A percentile compares a stretch with the other conserved stretches of the same genome.
Conservation (phyloP, 2,797 vertebrate genomes). For the Gambusia yucatana region DNA sequence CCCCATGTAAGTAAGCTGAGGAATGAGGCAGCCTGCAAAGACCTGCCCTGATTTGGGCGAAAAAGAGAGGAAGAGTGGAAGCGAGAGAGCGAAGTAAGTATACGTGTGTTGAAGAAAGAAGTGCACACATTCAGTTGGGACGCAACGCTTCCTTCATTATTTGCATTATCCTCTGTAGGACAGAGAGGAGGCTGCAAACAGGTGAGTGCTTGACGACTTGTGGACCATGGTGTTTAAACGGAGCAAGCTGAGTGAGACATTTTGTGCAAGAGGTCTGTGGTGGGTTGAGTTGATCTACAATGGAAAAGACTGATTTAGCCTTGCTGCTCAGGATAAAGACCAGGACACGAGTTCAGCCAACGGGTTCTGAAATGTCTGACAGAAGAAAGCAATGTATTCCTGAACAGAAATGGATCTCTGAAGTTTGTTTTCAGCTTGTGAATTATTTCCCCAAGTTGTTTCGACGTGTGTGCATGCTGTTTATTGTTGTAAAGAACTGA, state of each 20-base stretch:
- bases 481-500: not conserved
- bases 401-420: not conserved
- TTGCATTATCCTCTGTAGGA: conserved; percentile 65
- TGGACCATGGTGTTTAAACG: not conserved
- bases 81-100: conserved; percentile 29
- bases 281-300: not conserved
- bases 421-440: not conserved
- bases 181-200: conserved; percentile 62
- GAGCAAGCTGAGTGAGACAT: not conserved
- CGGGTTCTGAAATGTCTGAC: not conserved
- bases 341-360: not conserved
- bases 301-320: not conserved
- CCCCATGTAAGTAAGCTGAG: conserved; percentile 55
- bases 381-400: not conserved
- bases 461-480: not conserved
- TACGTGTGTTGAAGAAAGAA: conserved; percentile 32
- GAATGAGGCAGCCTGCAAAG: conserved; percentile 82
- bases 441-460: not conserved
- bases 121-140: conserved; percentile 23
- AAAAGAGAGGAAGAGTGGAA: conserved; percentile 33
- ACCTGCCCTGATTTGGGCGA: conserved; percentile 70
- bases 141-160: conserved; percentile 17
- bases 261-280: not conserved
- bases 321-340: not conserved
- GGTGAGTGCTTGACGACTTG: conserved; percentile 55